Evolutionary conservation across 2,888 invertebrate species (phyloP), one percentile per base, ranked within the genome.

Genomic region (Bibio marci): DNA sequence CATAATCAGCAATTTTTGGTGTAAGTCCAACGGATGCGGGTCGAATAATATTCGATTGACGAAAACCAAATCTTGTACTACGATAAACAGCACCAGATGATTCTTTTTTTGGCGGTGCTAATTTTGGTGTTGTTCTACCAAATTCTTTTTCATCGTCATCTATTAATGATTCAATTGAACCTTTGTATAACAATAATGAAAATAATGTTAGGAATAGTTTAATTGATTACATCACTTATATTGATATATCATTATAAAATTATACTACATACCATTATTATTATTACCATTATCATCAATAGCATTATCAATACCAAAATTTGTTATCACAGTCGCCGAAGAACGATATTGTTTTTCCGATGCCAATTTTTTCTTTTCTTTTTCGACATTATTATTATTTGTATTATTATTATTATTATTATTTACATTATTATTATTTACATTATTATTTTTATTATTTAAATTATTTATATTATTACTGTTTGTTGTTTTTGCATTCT

Each of bases 41-140:
- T 30, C 62, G 52, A 30, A 54, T 52, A 37, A 52, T 39, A 45
- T 51, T 52, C 4, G 64, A 55, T 55, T 77, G 76, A 51, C 80
- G 70, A 65, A 80, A 82, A 49, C 82, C 82, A 60, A 82, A 83
- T 54, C 82, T 74, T 59, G 76, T 80, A 27, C 73, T 70, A 44
- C 76, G 69, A n/a, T 70, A 51, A n/a, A 66, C 66, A 41, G 66
- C 62, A 0, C 74, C 73, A 34, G 64, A 65, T 3, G 68, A 63
- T 52, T 77, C 76, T 55, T 78, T 78, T 48, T 74, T 74, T 15
- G 78, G 76, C 11, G 76, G 67, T 8, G 73, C 71, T 44, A 78
- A 48, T 22, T 66, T 66, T 1, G 76, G 76, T 10, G 77, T 77
- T 25, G 45, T 32, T n/a, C 44, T 42, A 26, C 43, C 41, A 14